Conservation (phyloP, 2,797 vertebrate species). For the Lindbergichthys nudifrons region DNA sequence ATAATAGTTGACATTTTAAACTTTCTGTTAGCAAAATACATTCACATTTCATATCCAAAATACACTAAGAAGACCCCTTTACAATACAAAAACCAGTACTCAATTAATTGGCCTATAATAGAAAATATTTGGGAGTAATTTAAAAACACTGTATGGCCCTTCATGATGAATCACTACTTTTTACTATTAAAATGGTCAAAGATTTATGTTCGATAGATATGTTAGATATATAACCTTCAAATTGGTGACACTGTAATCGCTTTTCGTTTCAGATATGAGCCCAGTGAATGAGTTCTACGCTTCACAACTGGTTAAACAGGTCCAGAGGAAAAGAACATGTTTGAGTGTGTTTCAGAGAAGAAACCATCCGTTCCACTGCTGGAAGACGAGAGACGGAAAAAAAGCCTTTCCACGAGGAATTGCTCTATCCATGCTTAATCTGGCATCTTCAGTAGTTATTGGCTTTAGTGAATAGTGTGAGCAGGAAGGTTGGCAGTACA, state of each 20-base stretch:
- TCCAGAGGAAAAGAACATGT: conserved; percentile 19
- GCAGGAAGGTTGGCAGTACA: conserved; percentile 9
- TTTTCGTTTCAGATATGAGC: conserved; percentile 81
- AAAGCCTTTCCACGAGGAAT: conserved; percentile 17
- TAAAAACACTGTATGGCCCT: not conserved
- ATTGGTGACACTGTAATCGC: not conserved
- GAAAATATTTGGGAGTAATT: not conserved
- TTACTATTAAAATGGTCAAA: not conserved
- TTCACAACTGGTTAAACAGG: no score
- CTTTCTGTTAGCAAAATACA: no score
- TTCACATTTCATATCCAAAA: no score
- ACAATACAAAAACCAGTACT: no score
- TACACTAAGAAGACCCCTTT: no score
- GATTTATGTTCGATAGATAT: not conserved
- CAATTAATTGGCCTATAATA: not conserved
- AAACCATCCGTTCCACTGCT: conserved; percentile 43
- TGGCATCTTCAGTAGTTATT: conserved; percentile 48
- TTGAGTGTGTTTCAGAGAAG: conserved; percentile 34
- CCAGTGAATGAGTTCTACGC: conserved; percentile 86
- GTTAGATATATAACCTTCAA: not conserved
- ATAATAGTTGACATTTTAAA: no score
- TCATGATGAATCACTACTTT: not conserved
- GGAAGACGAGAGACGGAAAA: conserved; percentile 48
- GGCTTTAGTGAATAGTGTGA: conserved; percentile 45
- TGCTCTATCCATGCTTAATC: conserved; percentile 51